Base-by-base conservation (phyloP, 1,140 invertebrate species). In the Microplitis mediator region DNA sequence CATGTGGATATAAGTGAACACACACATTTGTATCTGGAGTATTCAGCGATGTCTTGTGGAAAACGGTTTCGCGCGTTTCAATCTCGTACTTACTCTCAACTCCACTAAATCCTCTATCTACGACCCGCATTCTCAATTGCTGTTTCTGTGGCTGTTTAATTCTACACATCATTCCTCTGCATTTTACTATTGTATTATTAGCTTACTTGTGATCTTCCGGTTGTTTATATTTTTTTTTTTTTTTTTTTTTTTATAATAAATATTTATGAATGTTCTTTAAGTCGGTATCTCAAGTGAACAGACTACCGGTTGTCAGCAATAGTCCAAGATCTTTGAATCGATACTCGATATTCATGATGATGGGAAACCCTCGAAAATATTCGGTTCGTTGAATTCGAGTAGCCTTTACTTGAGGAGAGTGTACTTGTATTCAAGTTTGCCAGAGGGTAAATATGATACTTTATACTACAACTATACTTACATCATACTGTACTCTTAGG, bases 261-360 rank as follows among this genome's bases (percentile, higher is more conserved):
- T 23, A 45, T n/a, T 70, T 62, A 34, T 5, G 45, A 50, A 50
- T 69, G 36, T 69, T 69, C 58, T 14, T 58, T 50, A 14, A 45
- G 39, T 31, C 14, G 39, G 32, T 32, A 67, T 13, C 31, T 61
- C 4, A 61, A 31, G 4, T 61, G 23, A 31, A 61, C 31, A 31
- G 16, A 5, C 23, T 61, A 13, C 16, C 32, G 3, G 35, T 45
- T 68, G 50, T 68, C 50, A 36, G 32, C 11, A 64, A 3, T 35
- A n/a, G 13, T 11, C n/a, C 35, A 13, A 4, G 34, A 56, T 54
- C 34, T 64, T n/a, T 2, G 35, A 61, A 45, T 45, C 58, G 58
- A 69, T 69, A 69, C 35, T 69, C 54, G 58, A 69, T 69, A 69
- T 61, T 69, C 54, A 69, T 52, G 67, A 58, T 69, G 39, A 45